Percentiles rank a stretch among this genome's conserved stretches.
These are phyloP conservation scores for Rhagium mordax DNA, from an alignment of 2,888 invertebrate genomes.

Conservation along the genomic window DNA sequence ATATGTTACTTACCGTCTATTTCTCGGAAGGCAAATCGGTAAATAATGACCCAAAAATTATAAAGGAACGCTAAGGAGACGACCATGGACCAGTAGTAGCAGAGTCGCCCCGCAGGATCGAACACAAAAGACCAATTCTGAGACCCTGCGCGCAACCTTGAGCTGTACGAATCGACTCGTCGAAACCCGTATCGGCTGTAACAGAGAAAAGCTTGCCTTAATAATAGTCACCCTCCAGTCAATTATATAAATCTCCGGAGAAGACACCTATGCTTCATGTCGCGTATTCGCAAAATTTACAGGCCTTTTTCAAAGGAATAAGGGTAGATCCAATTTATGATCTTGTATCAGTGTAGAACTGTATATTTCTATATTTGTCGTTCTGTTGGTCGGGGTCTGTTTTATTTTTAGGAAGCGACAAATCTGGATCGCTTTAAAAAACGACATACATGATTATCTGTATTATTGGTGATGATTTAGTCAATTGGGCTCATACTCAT, in stretches of 20 bases:
- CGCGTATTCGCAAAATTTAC: constrained; percentile 1
- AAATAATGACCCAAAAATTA: constrained; percentile 98
- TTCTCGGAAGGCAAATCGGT: constrained; percentile 99
- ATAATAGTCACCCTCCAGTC: constrained; percentile 25
- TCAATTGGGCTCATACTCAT: too few relatives aligned
- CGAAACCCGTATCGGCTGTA: constrained; percentile 73
- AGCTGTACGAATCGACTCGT: constrained; percentile 76
- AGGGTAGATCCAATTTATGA: not conserved
- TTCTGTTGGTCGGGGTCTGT: not conserved
- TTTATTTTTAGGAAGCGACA: not conserved
- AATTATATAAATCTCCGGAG: constrained; percentile 18
- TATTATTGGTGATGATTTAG: too few relatives aligned
- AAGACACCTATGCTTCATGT: constrained; percentile 4
- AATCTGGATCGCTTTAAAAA: too few relatives aligned
- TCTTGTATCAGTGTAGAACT: not conserved
- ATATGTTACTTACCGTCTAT: constrained; percentile 83
- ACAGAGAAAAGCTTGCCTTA: constrained; percentile 47
- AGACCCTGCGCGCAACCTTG: constrained; percentile 77
- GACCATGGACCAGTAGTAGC: constrained; percentile 98
- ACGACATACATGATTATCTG: too few relatives aligned
- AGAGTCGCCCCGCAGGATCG: constrained; percentile 96
- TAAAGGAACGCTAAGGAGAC: constrained; percentile 96
- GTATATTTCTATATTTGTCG: too few relatives aligned
- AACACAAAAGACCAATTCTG: constrained; percentile 96
- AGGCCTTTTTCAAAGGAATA: not conserved